phyloP scores from a whole-genome alignment of 1,140 invertebrate genomes.

The Palaemon carinicauda region DNA sequence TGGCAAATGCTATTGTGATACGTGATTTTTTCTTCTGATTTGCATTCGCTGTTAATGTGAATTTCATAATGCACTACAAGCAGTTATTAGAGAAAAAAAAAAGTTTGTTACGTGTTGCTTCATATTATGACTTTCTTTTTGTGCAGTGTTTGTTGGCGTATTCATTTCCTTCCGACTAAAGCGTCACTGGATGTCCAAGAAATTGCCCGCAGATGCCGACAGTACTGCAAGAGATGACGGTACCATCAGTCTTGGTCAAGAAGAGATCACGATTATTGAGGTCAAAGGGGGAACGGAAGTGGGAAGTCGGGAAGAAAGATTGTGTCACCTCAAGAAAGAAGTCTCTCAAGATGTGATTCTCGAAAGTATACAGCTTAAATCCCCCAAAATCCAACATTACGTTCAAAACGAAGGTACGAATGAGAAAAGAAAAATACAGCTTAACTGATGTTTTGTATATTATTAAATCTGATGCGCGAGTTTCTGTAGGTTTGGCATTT shows the following conservation, averaged over 20 bases:
- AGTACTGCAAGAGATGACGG: not conserved
- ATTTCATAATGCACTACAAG: no score
- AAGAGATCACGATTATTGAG: no score
- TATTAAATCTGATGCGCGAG: no score
- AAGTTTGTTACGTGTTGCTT: not conserved
- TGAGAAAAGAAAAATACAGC: not conserved
- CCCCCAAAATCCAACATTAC: not conserved
- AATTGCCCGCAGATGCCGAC: not conserved
- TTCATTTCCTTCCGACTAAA: not conserved
- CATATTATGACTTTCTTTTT: not conserved
- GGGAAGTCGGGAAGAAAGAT: no score
- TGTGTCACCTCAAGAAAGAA: not conserved
- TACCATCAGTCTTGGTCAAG: not conserved
- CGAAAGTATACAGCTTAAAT: not conserved
- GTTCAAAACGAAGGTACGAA: not conserved
- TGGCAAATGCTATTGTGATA: no score
- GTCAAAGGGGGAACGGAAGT: no score
- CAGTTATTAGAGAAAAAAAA: not conserved
- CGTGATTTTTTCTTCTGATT: no score
- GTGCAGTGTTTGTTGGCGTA: not conserved
- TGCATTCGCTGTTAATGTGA: no score
- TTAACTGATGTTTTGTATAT: no score
- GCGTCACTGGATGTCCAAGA: not conserved
- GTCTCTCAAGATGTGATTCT: not conserved
- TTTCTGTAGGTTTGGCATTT: no score